Evolutionary conservation across 2,888 invertebrate genomes (phyloP).

Genomic region (Dorcus parallelipipedus): DNA sequence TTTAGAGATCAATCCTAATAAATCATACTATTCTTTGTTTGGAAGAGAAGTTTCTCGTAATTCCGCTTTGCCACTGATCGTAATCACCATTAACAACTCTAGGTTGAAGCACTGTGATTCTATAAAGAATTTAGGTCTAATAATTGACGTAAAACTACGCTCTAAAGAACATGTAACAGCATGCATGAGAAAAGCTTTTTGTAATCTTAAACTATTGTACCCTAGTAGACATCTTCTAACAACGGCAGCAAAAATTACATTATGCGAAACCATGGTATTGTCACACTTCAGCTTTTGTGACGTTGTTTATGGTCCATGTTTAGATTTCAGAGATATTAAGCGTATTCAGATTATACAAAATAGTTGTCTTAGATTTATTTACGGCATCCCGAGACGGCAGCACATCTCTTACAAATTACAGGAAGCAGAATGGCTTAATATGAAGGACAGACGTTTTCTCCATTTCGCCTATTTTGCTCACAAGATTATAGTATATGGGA

Average conservation of each 20-base stretch:
- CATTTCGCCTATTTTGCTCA: too few relatives aligned
- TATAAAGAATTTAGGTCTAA: background rate
- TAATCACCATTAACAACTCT: background rate
- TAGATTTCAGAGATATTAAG: background rate
- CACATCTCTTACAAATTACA: background rate
- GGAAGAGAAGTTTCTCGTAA: background rate
- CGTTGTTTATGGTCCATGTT: too few relatives aligned
- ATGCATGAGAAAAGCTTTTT: too few relatives aligned
- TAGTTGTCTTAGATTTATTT: background rate
- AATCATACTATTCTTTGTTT: background rate
- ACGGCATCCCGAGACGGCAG: too few relatives aligned
- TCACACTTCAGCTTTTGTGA: too few relatives aligned
- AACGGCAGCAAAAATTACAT: too few relatives aligned
- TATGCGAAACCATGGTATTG: too few relatives aligned
- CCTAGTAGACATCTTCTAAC: too few relatives aligned
- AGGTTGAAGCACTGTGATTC: background rate
- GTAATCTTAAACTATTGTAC: too few relatives aligned
- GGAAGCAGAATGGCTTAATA: background rate
- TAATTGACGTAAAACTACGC: background rate
- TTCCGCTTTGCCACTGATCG: background rate
- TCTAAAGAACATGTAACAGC: too few relatives aligned
- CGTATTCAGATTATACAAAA: background rate
- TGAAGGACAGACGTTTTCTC: background rate
- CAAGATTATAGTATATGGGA: too few relatives aligned
- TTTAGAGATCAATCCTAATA: background rate